Conservation (phyloP, 2,888 invertebrate species). For the Megaustenia siamemsis region DNA sequence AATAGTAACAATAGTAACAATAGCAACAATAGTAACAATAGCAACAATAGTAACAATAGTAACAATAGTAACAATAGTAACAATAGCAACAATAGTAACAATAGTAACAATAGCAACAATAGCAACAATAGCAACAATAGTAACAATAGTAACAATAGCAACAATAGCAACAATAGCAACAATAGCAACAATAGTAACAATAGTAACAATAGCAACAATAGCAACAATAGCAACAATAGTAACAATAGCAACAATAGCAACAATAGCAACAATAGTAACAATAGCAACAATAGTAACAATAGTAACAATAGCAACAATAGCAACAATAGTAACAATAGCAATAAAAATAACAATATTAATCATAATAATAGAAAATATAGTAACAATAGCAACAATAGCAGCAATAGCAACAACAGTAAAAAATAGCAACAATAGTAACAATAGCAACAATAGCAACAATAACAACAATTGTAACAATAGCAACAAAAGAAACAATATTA, state of each 20-base stretch:
- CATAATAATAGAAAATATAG: too few species aligned
- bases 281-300: too few species aligned
- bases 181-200: neutral
- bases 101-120: neutral
- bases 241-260: neutral
- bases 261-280: too few species aligned
- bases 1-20: too few species aligned
- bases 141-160: neutral
- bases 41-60: neutral
- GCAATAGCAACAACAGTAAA: too few species aligned
- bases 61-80: neutral
- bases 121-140: neutral
- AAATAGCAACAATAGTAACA: neutral
- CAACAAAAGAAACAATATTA: neutral
- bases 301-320: too few species aligned
- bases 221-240: neutral
- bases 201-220: too few species aligned
- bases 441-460: slow-evolving; percentile 2
- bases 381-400: too few species aligned
- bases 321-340: too few species aligned
- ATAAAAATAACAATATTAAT: too few species aligned
- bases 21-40: neutral
- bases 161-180: neutral
- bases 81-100: neutral
- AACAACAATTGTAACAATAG: neutral